Base-by-base conservation (phyloP, 2,797 vertebrate genomes). In the Tapirus indicus region DNA sequence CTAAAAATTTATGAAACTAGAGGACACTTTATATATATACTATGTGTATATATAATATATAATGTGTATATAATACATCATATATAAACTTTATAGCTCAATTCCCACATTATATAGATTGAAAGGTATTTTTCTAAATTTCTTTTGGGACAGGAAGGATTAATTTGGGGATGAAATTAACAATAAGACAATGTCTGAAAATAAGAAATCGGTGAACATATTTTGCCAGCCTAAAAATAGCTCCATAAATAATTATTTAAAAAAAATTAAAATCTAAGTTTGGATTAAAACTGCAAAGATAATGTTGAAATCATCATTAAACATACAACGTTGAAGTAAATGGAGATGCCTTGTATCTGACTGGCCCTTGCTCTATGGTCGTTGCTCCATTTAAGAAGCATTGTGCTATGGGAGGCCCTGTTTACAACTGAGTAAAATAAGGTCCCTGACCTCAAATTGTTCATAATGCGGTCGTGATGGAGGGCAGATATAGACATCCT, bases 111-210 rank as follows among this genome's bases (percentile, higher is more conserved):
- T 85, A 87, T 88, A 8, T 41, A 93, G 56, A 25, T 78, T 78
- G 32, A 94, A 93, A 79, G 32, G 1, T 71, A 80, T 85, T 80
- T 80, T 54, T 56, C 11, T n/a, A 10, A 72, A 60, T 75, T 93
- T 94, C 25, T 52, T 85, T 93, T 72, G 60, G 21, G 32, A 44
- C 38, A 68, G 44, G n/a, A 75, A 52, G 18, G 47, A 62, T 75
- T 97, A 58, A 86, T 79, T 66, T 92, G 47, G 41, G 38, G 23
- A 12, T 47, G 47, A 93, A 83, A 87, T 90, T 58, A 91, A 20
- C 38, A 41, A 1, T 86, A 77, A 92, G 52, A 93, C 25, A 79
- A 35, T 72, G 12, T 71, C 60, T 77, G 41, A 85, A 49, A 62
- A 82, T 84, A 90, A 93, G 82, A 27, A 94, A 58, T 95, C 41